Evolutionary conservation across 2,113 vertebrate species (phyloP), one percentile per base, ranked within the genome.

Genomic region (Carassius auratus): DNA sequence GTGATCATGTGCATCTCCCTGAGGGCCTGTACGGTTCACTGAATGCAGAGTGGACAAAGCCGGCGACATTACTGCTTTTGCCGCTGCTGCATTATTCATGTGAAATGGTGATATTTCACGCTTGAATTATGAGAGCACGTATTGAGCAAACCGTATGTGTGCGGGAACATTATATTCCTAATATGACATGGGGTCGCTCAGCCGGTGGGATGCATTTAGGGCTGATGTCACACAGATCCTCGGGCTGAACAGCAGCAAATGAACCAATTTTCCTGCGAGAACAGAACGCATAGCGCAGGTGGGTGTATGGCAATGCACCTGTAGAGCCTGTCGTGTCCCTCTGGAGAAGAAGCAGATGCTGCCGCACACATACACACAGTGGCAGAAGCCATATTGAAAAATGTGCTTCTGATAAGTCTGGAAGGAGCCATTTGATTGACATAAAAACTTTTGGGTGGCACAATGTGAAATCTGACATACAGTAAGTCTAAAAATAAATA

Each of bases 31-130:
- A 17, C 30, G 52, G 42, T 71, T 48, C 23, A n/a, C 61, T 52
- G 10, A 74, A 85, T 8, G 9, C 76, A 61, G 64, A 84, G 62
- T 77, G 62, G 71, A 74, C 84, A 83, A 42, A 33, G 78, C 59
- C 1, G 4, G 33, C 7, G 69, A 85, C 38, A 15, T 81, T 84
- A 84, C 71, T 64, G 83, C 68, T 79, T 79, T 36, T 30, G 75
- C 45, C 74, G 14, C 55, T 66, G 55, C 19, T 85, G 59, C 76
- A 87, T 89, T 85, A 87, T 89, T 85, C 68, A 87, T 89, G 84
- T 23, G n/a, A 79, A 84, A 78, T 57, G 33, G 59, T 8, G 13
- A 74, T 79, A 48, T 87, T 89, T 89, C 64, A 87, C 33, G 57
- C 42, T 17, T 59, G 57, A 83, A 71, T 83, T 87, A 76, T 77